A percentile compares a stretch with the other conserved stretches of the same genome.
These are phyloP conservation scores for Protosalanx chinensis DNA, from an alignment of 2,797 vertebrate genomes.

Conservation along the genomic window DNA sequence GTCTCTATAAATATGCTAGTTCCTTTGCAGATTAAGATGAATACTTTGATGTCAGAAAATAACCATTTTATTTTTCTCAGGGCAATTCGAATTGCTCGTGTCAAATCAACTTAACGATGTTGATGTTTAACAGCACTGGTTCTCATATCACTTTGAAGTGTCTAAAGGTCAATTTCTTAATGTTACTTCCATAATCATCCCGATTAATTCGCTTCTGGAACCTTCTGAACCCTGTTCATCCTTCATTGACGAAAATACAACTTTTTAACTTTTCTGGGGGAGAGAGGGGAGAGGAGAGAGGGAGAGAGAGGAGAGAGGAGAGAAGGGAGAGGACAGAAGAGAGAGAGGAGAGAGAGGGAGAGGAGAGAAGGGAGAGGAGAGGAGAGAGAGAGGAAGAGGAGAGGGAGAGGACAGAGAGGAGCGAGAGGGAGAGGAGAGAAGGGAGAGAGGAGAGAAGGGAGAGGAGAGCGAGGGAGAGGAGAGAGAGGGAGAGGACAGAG, in stretches of 20 bases:
- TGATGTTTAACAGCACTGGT: slow-evolving; percentile 16
- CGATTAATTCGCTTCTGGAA: slow-evolving; percentile 49
- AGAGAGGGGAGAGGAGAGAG: no score
- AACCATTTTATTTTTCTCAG: slow-evolving; percentile 2
- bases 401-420: no score
- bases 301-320: no score
- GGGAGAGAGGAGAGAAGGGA: no score
- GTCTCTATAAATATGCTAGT: no score
- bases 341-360: no score
- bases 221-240: slow-evolving; percentile 25
- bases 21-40: no score
- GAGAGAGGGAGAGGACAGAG: no score
- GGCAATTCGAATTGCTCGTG: slow-evolving; percentile 38
- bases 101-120: slow-evolving; percentile 44
- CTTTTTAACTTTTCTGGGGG: background rate
- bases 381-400: no score
- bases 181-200: slow-evolving; percentile 24
- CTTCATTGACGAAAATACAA: slow-evolving; percentile 9
- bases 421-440: background rate
- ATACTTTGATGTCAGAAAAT: background rate
- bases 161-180: slow-evolving; percentile 56
- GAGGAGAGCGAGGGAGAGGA: no score
- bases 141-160: slow-evolving; percentile 11
- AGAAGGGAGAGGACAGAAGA: no score
- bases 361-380: no score